Evolutionary conservation across 2,888 invertebrate species (phyloP).

Genomic region (Scaptomyza tumidula): DNA sequence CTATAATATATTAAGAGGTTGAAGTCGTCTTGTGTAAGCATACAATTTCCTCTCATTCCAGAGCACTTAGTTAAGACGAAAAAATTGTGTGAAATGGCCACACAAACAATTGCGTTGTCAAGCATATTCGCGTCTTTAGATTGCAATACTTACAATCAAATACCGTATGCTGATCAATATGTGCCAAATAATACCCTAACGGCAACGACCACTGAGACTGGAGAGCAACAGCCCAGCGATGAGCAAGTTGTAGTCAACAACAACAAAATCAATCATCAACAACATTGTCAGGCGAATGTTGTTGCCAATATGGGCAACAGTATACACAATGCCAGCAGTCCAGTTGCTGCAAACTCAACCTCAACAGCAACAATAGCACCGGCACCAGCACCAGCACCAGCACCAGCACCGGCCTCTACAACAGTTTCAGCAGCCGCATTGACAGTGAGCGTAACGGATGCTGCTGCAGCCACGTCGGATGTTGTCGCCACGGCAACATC

Average conservation of each 20-base stretch:
- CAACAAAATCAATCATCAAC: conserved; percentile 83
- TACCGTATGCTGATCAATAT: conserved; percentile 84
- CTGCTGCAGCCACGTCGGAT: conserved; percentile 14
- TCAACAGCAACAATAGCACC: conserved; percentile 12
- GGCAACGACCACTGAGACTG: conserved; percentile 41
- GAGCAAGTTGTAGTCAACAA: conserved; percentile 82
- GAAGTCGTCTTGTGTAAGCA: neutral
- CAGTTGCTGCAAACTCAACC: conserved; percentile 30
- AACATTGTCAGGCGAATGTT: conserved; percentile 66
- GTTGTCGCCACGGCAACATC: conserved; percentile 50
- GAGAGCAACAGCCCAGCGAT: conserved; percentile 40
- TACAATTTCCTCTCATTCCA: conserved; percentile 23
- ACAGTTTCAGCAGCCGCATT: conserved; percentile 5
- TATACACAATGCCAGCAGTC: conserved; percentile 46
- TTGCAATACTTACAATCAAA: conserved; percentile 77
- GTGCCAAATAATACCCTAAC: conserved; percentile 81
- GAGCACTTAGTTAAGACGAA: conserved; percentile 80
- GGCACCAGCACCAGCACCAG: conserved; percentile 5
- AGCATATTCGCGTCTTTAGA: conserved; percentile 83
- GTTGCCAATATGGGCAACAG: conserved; percentile 40
- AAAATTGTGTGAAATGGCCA: conserved; percentile 84
- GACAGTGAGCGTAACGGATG: conserved; percentile 15
- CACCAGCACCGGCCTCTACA: conserved; percentile 3
- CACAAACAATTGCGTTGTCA: conserved; percentile 83
- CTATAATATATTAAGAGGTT: no score